phyloP scores from a whole-genome alignment of 2,113 vertebrate genomes.

The Oncorhynchus masou region DNA sequence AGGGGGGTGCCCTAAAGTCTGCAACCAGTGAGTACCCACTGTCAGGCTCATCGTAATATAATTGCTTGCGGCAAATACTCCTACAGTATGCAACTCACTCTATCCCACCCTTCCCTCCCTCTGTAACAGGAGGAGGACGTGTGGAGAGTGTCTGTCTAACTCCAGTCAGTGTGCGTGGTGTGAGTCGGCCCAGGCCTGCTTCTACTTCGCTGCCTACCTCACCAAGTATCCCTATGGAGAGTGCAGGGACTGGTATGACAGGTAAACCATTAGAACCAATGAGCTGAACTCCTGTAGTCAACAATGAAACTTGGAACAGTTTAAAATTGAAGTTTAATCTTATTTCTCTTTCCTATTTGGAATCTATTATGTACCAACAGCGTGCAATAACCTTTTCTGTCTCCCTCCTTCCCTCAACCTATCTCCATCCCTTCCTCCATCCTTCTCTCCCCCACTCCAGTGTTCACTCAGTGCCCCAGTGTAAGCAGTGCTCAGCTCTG shows the following conservation, averaged over 20 bases:
- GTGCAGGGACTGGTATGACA: constrained; percentile 93
- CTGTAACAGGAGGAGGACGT: constrained; percentile 78
- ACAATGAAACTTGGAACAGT: too few species aligned
- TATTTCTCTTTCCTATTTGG: not conserved
- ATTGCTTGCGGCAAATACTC: too few species aligned
- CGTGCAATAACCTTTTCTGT: not conserved
- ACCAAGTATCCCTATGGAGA: constrained; percentile 90
- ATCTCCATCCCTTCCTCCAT: not conserved
- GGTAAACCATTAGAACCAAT: constrained; percentile 60
- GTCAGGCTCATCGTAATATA: too few species aligned
- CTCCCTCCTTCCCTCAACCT: not conserved
- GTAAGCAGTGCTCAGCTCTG: constrained; percentile 81
- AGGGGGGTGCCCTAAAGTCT: constrained; percentile 80
- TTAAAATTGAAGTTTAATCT: too few species aligned
- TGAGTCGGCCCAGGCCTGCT: constrained; percentile 87
- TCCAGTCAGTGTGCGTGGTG: constrained; percentile 95
- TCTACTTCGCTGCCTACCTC: constrained; percentile 89
- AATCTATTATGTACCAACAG: not conserved
- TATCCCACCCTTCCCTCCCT: not conserved
- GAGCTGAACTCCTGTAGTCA: not conserved
- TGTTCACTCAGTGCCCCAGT: constrained; percentile 86
- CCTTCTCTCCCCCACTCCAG: constrained; percentile 51
- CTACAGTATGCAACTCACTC: too few species aligned
- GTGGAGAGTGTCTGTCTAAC: constrained; percentile 86
- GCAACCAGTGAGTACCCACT: constrained; percentile 81